Base-by-base conservation (phyloP, 1,140 invertebrate genomes). In the Cydia fagiglandana region DNA sequence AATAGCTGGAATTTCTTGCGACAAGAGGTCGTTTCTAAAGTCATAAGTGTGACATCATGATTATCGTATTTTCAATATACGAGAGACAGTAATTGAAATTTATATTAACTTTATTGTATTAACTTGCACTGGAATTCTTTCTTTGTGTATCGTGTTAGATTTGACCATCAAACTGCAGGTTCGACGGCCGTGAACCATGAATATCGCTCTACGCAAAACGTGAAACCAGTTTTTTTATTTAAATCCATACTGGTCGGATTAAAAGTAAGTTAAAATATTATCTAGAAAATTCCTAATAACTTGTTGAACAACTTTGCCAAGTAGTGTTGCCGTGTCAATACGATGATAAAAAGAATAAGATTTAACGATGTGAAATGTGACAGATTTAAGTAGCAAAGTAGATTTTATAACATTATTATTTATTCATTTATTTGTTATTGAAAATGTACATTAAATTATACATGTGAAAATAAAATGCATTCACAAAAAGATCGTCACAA, bases 271-370 rank as follows among this genome's bases (percentile, higher is more conserved):
- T 68, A 38, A 68, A 24, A 68, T 68, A 0, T 68, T 38, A 68
- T 38, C 64, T 68, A 34, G 64, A 68, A 68, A 68, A 68, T 68
- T 68, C 64, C 28, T 30, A 68, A 68, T 17, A 68, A 68, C 64
- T 68, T 68, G 9, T 68, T 10, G n/a, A 38, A 24, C 61, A 64
- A 64, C 17, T 30, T 64, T 64, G 12, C 20, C 24, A 4, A 28
- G 7, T 64, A 64, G 17, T 9, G 7, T 64, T 12, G 17, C 1
- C 9, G 10, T 12, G 7, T 28, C 13, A 64, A 13, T 13, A 64
- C 10, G 64, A 4, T 20, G 24, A 64, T 64, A 68, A 24, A n/a
- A 61, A 61, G 24, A 61, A 24, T 10, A 12, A 61, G 5, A 17
- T 1, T 20, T 61, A 4, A 61, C 20, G 17, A 61, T 61, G 56